Conservation (phyloP, 2,113 vertebrate species). For the Dunckerocampus dactyliophorus region DNA sequence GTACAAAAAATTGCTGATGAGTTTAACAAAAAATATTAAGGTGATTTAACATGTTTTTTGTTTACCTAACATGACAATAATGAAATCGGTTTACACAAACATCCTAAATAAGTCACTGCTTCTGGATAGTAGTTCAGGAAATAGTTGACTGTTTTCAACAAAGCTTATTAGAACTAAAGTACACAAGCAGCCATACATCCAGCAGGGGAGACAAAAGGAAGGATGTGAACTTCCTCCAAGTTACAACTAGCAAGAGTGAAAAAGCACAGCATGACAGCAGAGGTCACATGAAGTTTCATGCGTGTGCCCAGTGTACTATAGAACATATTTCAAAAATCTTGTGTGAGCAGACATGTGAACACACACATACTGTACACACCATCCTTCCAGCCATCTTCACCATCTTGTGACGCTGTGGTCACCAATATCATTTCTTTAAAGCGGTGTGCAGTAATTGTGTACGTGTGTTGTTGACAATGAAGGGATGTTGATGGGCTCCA, state of each 20-base stretch:
- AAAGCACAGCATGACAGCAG: constrained; percentile 11
- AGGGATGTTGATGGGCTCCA: constrained; percentile 50
- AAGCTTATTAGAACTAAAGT: too few relatives aligned
- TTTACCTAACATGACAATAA: too few relatives aligned
- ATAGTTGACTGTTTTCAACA: too few relatives aligned
- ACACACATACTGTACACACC: constrained; percentile 2
- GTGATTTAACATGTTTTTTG: too few relatives aligned
- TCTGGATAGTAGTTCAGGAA: too few relatives aligned
- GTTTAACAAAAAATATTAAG: too few relatives aligned
- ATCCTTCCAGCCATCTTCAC: constrained; percentile 17
- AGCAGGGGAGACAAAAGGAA: constrained; percentile 71
- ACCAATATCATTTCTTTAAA: constrained; percentile 17
- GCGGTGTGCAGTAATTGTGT: constrained; percentile 9
- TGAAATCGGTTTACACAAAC: too few relatives aligned
- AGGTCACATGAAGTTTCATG: constrained; percentile 15
- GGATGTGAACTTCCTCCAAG: constrained; percentile 80
- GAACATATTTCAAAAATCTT: constrained; percentile 2
- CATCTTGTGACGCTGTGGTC: constrained; percentile 7
- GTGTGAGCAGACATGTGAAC: background rate
- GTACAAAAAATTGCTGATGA: too few relatives aligned
- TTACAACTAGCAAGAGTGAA: constrained; percentile 18
- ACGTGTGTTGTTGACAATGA: constrained; percentile 52
- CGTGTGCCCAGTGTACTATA: constrained; percentile 26
- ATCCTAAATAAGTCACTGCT: too few relatives aligned
- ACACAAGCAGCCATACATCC: constrained; percentile 16